phyloP scores from a whole-genome alignment of 2,888 invertebrate species.

The Netelia inedita region DNA sequence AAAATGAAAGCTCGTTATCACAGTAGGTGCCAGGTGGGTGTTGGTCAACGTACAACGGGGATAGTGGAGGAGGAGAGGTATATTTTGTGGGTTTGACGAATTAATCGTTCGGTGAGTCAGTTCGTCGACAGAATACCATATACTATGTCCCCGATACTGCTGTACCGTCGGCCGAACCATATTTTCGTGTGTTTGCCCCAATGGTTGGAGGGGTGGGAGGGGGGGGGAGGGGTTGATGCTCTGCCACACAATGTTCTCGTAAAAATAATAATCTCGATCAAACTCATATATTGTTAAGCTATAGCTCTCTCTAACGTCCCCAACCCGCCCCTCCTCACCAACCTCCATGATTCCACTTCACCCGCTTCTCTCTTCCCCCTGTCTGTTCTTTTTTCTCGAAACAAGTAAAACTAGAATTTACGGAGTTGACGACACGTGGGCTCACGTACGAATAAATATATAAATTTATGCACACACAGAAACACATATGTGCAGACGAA shows the following conservation, averaged over 20 bases:
- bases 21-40: slow-evolving; percentile 38
- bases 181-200: slow-evolving; percentile 30
- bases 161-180: slow-evolving; percentile 22
- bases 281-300: slow-evolving; percentile 3
- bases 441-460: no score
- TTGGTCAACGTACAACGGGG: neutral
- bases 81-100: slow-evolving; percentile 61
- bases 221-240: neutral
- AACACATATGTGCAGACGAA: neutral
- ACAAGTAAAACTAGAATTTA: slow-evolving; percentile 43
- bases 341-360: no score
- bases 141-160: slow-evolving; percentile 13
- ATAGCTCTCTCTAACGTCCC: no score
- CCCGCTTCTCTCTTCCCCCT: no score
- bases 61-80: neutral
- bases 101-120: slow-evolving; percentile 58
- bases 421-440: neutral
- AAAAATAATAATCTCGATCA: slow-evolving; percentile 57
- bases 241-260: slow-evolving; percentile 35
- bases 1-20: slow-evolving; percentile 74
- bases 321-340: neutral
- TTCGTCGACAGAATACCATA: slow-evolving; percentile 16
- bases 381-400: neutral
- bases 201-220: neutral
- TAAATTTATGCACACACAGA: neutral